Conservation (phyloP, 2,797 vertebrate genomes). For the Chelon auratus region DNA sequence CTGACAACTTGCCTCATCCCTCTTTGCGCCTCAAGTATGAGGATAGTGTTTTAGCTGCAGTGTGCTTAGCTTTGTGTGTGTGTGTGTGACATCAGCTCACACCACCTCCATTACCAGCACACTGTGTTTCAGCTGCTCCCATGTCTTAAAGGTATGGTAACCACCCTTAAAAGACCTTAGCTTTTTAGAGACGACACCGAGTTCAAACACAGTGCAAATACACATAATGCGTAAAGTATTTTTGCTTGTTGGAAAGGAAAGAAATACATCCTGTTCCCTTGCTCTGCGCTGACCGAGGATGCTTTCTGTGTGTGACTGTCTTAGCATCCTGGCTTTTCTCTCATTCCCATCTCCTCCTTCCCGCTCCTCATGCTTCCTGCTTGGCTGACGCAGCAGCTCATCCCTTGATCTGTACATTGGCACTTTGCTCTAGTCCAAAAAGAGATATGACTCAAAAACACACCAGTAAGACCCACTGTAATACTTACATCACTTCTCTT, state of each 20-base stretch:
- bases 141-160: constrained; percentile 46
- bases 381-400: constrained; percentile 66
- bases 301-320: constrained; percentile 63
- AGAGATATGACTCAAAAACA: constrained; percentile 35
- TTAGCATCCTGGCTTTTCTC: constrained; percentile 67
- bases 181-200: constrained; percentile 5
- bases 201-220: background rate
- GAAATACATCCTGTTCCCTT: constrained; percentile 28
- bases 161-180: background rate
- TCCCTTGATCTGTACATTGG: constrained; percentile 41
- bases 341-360: constrained; percentile 44
- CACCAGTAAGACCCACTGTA: constrained; percentile 3
- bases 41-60: constrained; percentile 4
- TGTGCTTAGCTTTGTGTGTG: constrained; percentile 1
- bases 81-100: constrained; percentile 29
- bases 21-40: constrained; percentile 22
- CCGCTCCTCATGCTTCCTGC: constrained; percentile 54
- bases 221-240: constrained; percentile 13
- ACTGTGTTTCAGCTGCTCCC: constrained; percentile 35
- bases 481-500: constrained; percentile 35
- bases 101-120: constrained; percentile 7
- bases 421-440: constrained; percentile 42
- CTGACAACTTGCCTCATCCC: constrained; percentile 31
- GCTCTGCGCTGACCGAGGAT: constrained; percentile 67
- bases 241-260: constrained; percentile 51